phyloP scores from a whole-genome alignment of 1,140 invertebrate genomes.

The Drosophila biarmipes region DNA sequence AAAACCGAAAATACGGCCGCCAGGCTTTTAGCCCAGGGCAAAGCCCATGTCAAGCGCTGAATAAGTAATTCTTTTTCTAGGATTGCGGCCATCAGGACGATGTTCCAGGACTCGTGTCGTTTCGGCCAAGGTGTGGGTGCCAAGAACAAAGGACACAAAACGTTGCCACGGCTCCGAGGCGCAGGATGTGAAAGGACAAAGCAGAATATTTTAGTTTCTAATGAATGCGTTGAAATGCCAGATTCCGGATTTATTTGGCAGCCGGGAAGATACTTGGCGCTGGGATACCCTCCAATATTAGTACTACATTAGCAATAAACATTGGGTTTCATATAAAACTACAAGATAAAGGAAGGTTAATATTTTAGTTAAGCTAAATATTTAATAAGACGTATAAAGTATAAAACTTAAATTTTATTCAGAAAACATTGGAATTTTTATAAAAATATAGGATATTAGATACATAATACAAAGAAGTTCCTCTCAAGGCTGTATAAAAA shows the following conservation, averaged over 20 bases:
- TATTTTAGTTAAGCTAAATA: too few species aligned
- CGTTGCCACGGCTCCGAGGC: constrained; percentile 14
- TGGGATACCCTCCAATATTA: constrained; percentile 30
- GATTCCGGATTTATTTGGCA: constrained; percentile 53
- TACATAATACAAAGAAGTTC: too few species aligned
- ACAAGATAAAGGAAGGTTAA: too few species aligned
- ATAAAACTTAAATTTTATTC: too few species aligned
- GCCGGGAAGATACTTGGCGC: not conserved
- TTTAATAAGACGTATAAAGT: too few species aligned
- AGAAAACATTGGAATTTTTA: too few species aligned
- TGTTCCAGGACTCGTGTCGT: not conserved
- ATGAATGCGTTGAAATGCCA: constrained; percentile 63
- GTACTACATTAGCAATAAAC: too few species aligned
- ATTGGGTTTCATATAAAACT: too few species aligned
- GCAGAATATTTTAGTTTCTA: constrained; percentile 76
- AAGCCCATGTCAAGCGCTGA: constrained; percentile 50
- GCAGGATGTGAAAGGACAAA: constrained; percentile 38
- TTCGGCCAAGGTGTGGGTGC: constrained; percentile 38
- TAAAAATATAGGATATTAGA: too few species aligned
- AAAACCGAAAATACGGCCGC: constrained; percentile 11
- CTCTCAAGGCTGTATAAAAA: too few species aligned
- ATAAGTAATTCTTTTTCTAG: constrained; percentile 64
- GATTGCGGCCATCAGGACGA: constrained; percentile 8
- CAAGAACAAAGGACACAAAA: constrained; percentile 64
- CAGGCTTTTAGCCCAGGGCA: constrained; percentile 43